Conservation (phyloP, 2,113 vertebrate genomes). For the Urocynchramus pylzowi region DNA sequence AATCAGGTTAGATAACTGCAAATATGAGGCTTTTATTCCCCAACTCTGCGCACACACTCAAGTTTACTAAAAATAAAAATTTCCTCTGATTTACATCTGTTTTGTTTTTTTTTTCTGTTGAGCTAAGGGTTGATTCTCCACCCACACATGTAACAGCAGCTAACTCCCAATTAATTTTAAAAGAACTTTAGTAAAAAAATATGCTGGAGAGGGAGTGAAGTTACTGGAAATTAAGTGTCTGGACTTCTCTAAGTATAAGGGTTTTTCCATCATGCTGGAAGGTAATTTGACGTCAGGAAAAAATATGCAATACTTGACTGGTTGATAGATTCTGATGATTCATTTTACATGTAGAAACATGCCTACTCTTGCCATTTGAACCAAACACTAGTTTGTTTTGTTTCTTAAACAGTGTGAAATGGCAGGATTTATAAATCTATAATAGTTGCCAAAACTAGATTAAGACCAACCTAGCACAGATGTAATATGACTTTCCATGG, state of each 20-base stretch:
- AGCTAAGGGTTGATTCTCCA: constrained; percentile 13
- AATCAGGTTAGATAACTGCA: background rate
- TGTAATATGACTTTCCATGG: background rate
- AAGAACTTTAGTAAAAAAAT: background rate
- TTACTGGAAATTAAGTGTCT: constrained; percentile 14
- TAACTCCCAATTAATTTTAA: constrained; percentile 9
- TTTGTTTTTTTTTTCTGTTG: background rate
- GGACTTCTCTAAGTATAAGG: background rate
- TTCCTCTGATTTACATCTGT: background rate
- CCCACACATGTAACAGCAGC: constrained; percentile 9
- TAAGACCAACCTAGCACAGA: background rate
- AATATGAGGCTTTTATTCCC: background rate
- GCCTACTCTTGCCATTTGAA: background rate
- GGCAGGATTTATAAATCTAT: background rate
- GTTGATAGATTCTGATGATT: constrained; percentile 36
- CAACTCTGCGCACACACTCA: background rate
- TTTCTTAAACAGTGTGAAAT: background rate
- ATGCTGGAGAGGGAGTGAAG: background rate
- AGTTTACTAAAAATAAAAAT: constrained; percentile 8
- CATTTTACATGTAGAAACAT: constrained; percentile 16
- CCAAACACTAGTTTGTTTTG: background rate
- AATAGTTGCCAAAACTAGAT: background rate
- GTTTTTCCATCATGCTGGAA: background rate
- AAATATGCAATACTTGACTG: background rate
- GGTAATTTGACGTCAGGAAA: background rate